Base-by-base conservation (phyloP, 2,888 invertebrate species). In the Perizoma flavofasciatum region DNA sequence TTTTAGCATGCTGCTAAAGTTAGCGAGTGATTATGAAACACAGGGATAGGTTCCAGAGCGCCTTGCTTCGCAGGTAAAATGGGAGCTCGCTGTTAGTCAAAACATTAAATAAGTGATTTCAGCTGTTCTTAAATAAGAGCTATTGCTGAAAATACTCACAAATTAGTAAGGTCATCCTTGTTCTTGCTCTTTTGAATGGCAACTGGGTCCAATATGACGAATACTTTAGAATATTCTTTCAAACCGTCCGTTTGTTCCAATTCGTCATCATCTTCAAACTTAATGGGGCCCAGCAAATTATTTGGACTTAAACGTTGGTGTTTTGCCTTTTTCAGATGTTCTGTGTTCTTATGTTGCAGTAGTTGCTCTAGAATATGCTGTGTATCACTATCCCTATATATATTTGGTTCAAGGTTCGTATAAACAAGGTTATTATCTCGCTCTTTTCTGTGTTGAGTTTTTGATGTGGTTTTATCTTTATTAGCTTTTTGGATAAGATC, bases 201-300 rank as follows among this genome's bases (percentile, higher is more conserved):
- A 45, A 73, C 63, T 32, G 84, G 79, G 61, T 85, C 80, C 40
- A 88, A 65, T 54, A 89, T 69, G 10, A 89, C 67, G 48, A 79
- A 85, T 47, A 88, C 69, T 72, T 83, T 83, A 3, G 84, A 82
- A 71, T 83, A 83, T 33, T 78, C 71, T 47, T 74, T 70, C 4
- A 74, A 59, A 51, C 61, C 62, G 11, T 35, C 54, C 10, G 52
- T 43, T 32, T 53, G 37, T 44, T 63, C 55, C 5, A 46, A 46
- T 43, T 65, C 52, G 11, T 46, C 65, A 37, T 67, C 59, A 52
- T 58, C 44, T 8, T 41, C 44, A 9, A 58, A 48, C 6, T 39
- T 8, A 39, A 10, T 11, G 4, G 47, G 43, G 40, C 9, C 41
- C 4, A 63, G 44, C 49, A 70, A 64, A 32, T 59, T 59, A 56